Conservation (phyloP, 2,113 vertebrate species). For the Talpa occidentalis region DNA sequence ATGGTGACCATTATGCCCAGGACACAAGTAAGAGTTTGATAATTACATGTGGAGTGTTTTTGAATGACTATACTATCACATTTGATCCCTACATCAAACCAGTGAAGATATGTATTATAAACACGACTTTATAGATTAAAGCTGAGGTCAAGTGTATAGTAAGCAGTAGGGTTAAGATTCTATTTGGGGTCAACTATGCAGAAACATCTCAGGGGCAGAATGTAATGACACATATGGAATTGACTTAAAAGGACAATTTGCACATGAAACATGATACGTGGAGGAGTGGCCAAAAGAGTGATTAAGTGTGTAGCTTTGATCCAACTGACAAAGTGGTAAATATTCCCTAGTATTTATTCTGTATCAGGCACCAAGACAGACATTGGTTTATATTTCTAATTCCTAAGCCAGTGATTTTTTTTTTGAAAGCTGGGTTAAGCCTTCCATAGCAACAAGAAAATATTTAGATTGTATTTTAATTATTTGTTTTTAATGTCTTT, state of each 20-base stretch:
- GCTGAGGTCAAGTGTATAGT: background rate
- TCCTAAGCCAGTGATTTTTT: background rate
- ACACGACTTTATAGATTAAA: background rate
- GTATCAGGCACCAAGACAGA: background rate
- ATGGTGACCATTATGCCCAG: background rate
- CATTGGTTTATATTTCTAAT: background rate
- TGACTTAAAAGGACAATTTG: background rate
- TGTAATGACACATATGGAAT: background rate
- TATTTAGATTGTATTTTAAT: background rate
- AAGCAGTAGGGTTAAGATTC: background rate
- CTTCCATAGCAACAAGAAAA: background rate
- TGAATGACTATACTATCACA: background rate
- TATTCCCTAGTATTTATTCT: background rate
- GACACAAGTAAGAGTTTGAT: background rate
- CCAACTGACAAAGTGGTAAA: background rate
- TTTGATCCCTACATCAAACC: background rate
- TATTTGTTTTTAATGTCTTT: conserved; percentile 6
- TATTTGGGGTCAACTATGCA: background rate
- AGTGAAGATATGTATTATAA: background rate
- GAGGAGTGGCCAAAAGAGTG: background rate
- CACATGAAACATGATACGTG: background rate
- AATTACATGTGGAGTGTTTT: background rate
- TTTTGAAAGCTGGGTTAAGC: background rate
- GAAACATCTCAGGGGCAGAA: background rate
- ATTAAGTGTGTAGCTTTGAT: background rate